Conservation (phyloP, 2,888 invertebrate genomes). For the Lomographa bimaculata region DNA sequence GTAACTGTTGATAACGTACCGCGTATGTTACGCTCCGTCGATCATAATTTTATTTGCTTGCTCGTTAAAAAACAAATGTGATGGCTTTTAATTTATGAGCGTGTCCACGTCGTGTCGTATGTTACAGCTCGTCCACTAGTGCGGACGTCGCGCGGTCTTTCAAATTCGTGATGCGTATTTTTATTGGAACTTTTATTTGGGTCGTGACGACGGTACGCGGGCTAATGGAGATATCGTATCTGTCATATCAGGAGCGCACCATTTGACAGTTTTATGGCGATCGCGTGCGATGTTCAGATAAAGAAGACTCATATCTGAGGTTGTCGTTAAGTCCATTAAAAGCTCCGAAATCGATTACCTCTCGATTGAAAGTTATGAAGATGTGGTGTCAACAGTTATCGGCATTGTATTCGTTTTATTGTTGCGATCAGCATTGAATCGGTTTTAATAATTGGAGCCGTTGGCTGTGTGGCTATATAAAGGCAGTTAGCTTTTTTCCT, state of each 20-base stretch:
- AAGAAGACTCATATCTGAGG: slow-evolving; percentile 49
- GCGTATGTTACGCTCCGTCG: slow-evolving; percentile 71
- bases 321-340: slow-evolving; percentile 39
- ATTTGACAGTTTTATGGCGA: slow-evolving; percentile 77
- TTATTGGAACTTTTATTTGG: slow-evolving; percentile 59
- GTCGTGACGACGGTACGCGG: slow-evolving; percentile 64
- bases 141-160: slow-evolving; percentile 36
- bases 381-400: slow-evolving; percentile 30
- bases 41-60: slow-evolving; percentile 75
- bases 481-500: slow-evolving; percentile 46
- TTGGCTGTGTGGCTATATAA: slow-evolving; percentile 39
- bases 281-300: slow-evolving; percentile 64
- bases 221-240: slow-evolving; percentile 76
- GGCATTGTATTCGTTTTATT: slow-evolving; percentile 30
- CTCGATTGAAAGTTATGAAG: slow-evolving; percentile 30
- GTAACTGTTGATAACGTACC: slow-evolving; percentile 77
- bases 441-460: slow-evolving; percentile 28
- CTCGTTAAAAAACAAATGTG: slow-evolving; percentile 76
- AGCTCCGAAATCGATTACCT: slow-evolving; percentile 31
- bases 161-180: slow-evolving; percentile 59
- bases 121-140: slow-evolving; percentile 48
- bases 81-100: slow-evolving; percentile 78
- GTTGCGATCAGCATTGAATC: slow-evolving; percentile 29
- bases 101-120: slow-evolving; percentile 51
- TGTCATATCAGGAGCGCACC: slow-evolving; percentile 70